A percentile compares a stretch with the other conserved stretches of the same genome.
Evolutionary conservation across 2,797 vertebrate genomes (phyloP).

Genomic region (Ctenosaura bakeri): DNA sequence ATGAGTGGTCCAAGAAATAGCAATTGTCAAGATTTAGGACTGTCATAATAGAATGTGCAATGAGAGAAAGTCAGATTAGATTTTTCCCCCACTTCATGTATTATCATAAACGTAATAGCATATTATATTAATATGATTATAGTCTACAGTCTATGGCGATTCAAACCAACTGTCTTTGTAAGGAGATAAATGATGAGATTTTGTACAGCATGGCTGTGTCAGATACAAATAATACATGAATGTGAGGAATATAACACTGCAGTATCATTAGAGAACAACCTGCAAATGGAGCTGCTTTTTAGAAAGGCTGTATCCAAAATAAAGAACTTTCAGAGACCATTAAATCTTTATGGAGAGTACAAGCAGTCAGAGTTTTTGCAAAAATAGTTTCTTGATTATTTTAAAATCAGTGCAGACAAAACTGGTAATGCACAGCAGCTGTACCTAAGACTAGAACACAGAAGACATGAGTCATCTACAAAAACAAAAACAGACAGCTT

Average conservation of each 20-base stretch:
- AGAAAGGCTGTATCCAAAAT: constrained; percentile 26
- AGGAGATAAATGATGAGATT: constrained; percentile 4
- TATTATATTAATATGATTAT: constrained; percentile 20
- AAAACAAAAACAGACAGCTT: neutral
- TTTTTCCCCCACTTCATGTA: neutral
- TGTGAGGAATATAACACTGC: constrained; percentile 30
- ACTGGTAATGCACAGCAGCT: neutral
- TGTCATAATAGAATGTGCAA: constrained; percentile 3
- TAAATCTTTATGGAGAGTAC: constrained; percentile 24
- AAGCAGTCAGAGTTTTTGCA: neutral
- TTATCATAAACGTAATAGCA: constrained; percentile 15
- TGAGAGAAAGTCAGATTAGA: constrained; percentile 32
- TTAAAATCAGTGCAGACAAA: constrained; percentile 15
- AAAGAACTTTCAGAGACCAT: constrained; percentile 39
- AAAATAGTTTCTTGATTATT: constrained; percentile 2
- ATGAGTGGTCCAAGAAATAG: neutral
- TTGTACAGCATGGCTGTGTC: constrained; percentile 42
- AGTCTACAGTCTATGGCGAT: neutral
- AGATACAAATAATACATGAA: constrained; percentile 36
- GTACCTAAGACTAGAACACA: neutral
- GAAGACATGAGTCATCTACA: neutral
- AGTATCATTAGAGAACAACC: constrained; percentile 29
- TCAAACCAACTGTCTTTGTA: constrained; percentile 20
- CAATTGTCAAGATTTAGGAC: constrained; percentile 43
- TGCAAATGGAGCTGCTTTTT: constrained; percentile 33